Conservation (phyloP, 1,140 invertebrate genomes). For the Ips nitidus region DNA sequence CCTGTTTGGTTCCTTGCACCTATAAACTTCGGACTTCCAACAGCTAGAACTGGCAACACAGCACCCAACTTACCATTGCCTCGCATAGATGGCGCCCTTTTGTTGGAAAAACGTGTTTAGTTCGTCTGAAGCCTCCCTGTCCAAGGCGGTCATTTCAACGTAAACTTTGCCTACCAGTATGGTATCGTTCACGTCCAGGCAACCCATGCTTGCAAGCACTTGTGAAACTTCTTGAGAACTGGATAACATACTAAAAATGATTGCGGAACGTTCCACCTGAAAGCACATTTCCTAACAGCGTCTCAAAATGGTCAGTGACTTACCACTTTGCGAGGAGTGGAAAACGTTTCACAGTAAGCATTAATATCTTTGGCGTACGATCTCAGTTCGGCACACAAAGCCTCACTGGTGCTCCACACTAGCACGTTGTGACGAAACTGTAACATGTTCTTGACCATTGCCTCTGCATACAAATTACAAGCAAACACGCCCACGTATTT, state of each 20-base stretch:
- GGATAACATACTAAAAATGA: slow-evolving; percentile 92
- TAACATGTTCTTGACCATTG: slow-evolving; percentile 69
- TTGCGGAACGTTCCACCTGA: slow-evolving; percentile 71
- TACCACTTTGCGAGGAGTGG: slow-evolving; percentile 48
- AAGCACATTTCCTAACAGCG: not conserved
- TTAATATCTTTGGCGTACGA: not conserved
- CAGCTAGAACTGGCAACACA: not conserved
- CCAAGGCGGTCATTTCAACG: slow-evolving; percentile 95
- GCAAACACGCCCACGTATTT: not conserved
- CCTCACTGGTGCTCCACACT: slow-evolving; percentile 90
- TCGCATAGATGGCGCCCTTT: slow-evolving; percentile 92
- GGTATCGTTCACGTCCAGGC: slow-evolving; percentile 72
- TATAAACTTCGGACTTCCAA: slow-evolving; percentile 48
- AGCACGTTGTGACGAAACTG: slow-evolving; percentile 91
- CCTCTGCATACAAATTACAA: slow-evolving; percentile 3
- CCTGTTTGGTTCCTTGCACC: slow-evolving; percentile 82
- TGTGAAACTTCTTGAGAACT: slow-evolving; percentile 91
- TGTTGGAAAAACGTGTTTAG: slow-evolving; percentile 85
- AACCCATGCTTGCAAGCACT: slow-evolving; percentile 96
- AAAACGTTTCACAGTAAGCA: not conserved
- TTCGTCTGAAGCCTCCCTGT: slow-evolving; percentile 89
- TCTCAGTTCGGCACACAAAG: slow-evolving; percentile 60
- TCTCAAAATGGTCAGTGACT: not conserved
- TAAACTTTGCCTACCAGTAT: slow-evolving; percentile 76
- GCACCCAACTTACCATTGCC: slow-evolving; percentile 54